Conservation (phyloP, 2,113 vertebrate genomes). For the Zosterops japonicus region DNA sequence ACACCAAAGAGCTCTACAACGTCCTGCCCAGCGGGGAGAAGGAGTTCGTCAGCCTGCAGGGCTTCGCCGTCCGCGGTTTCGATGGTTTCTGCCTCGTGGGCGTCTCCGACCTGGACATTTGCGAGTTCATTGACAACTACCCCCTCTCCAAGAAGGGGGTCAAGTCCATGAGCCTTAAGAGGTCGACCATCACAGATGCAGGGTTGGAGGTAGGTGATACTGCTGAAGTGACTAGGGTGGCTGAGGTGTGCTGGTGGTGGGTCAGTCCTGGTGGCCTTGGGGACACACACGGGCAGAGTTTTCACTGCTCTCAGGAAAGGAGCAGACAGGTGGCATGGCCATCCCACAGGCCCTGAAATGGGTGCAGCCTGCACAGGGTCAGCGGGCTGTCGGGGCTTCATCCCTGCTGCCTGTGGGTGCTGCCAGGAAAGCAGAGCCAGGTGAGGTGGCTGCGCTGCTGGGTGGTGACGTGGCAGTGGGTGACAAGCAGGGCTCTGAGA, state of each 20-base stretch:
- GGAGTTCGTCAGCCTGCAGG: constrained; percentile 96
- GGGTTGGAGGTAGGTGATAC: constrained; percentile 88
- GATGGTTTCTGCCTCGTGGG: constrained; percentile 97
- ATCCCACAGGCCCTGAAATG: fast-evolving
- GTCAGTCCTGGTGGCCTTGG: background rate
- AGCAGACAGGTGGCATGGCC: background rate
- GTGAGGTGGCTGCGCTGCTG: fast-evolving
- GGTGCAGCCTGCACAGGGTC: background rate
- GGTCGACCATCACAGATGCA: constrained; percentile 96
- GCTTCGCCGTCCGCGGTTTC: constrained; percentile 91
- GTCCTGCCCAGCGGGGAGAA: constrained; percentile 89
- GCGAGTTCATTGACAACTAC: constrained; percentile 99
- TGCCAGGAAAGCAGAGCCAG: background rate
- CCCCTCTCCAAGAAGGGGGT: constrained; percentile 97
- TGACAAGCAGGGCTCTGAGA: background rate
- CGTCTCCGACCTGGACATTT: constrained; percentile 98
- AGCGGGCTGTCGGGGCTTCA: fast-evolving
- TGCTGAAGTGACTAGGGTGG: fast-evolving
- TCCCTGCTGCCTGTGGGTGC: no score
- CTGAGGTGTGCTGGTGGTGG: fast-evolving
- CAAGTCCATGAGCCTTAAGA: constrained; percentile 96
- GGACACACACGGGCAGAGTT: fast-evolving
- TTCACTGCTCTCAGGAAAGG: background rate
- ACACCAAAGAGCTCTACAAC: constrained; percentile 97
- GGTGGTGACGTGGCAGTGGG: fast-evolving